These are phyloP conservation scores for Heliothis virescens DNA, from an alignment of 1,140 invertebrate species.

Conservation along the genomic window DNA sequence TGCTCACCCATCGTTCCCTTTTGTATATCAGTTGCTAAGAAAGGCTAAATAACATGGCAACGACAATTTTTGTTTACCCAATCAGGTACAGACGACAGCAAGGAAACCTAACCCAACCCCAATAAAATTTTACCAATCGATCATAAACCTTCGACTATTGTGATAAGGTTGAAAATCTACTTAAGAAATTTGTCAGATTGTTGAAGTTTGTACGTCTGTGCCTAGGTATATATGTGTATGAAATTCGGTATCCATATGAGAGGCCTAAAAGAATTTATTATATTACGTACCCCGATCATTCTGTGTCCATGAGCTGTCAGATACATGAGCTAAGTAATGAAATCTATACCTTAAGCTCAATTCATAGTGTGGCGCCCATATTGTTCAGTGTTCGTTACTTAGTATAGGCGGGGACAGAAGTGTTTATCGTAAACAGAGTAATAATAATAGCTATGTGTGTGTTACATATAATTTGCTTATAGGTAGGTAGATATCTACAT, in stretches of 20 bases:
- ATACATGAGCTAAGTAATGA: constrained; percentile 24
- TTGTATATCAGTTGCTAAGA: neutral
- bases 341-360: constrained; percentile 19
- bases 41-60: neutral
- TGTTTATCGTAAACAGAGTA: neutral
- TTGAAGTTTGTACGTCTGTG: neutral
- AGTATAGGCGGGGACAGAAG: neutral
- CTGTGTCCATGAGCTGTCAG: constrained; percentile 23
- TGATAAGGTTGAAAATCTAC: no score
- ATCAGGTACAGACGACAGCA: neutral
- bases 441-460: no score
- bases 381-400: constrained; percentile 17
- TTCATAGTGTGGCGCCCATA: constrained; percentile 17
- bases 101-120: no score
- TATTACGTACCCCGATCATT: constrained; percentile 1
- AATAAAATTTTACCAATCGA: no score
- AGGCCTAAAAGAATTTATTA: constrained; percentile 21
- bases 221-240: neutral
- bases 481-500: neutral
- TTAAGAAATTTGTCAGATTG: no score
- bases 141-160: no score
- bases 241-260: neutral
- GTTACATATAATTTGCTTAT: neutral
- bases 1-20: neutral
- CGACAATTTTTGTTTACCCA: neutral